phyloP scores from a whole-genome alignment of 2,113 vertebrate species.

The Albula goreensis region DNA sequence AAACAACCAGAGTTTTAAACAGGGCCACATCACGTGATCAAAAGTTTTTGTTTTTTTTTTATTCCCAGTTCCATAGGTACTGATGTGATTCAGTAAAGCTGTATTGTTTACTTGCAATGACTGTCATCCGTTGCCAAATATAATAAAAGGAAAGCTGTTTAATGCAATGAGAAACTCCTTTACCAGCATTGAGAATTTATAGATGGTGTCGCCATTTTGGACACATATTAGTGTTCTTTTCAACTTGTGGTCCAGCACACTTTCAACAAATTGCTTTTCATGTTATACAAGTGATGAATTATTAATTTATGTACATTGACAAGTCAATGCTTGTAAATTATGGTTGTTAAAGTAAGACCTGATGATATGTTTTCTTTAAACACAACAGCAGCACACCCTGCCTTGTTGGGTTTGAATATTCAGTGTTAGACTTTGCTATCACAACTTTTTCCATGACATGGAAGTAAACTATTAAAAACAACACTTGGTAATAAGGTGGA shows the following conservation, averaged over 20 bases:
- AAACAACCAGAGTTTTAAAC: background rate
- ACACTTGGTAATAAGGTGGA: background rate
- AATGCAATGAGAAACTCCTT: background rate
- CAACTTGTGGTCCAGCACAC: background rate
- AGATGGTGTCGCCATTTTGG: too few species aligned
- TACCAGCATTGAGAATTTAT: too few species aligned
- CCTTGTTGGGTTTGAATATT: background rate
- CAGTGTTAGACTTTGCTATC: background rate
- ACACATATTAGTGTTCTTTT: background rate
- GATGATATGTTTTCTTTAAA: background rate
- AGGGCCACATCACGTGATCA: background rate
- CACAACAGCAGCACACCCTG: background rate
- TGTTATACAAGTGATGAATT: too few species aligned
- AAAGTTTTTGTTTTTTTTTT: background rate
- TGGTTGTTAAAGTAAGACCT: background rate
- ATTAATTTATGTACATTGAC: background rate
- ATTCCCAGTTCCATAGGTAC: background rate
- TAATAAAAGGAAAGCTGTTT: background rate
- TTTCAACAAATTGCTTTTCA: background rate
- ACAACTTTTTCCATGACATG: background rate
- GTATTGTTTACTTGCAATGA: background rate
- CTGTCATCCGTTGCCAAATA: background rate
- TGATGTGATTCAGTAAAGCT: background rate
- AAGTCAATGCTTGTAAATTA: background rate
- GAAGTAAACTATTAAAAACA: background rate